Percentiles rank a stretch among this genome's conserved stretches.
These are phyloP conservation scores for Scaeva pyrastri DNA, from an alignment of 2,888 invertebrate genomes.

Conservation along the genomic window DNA sequence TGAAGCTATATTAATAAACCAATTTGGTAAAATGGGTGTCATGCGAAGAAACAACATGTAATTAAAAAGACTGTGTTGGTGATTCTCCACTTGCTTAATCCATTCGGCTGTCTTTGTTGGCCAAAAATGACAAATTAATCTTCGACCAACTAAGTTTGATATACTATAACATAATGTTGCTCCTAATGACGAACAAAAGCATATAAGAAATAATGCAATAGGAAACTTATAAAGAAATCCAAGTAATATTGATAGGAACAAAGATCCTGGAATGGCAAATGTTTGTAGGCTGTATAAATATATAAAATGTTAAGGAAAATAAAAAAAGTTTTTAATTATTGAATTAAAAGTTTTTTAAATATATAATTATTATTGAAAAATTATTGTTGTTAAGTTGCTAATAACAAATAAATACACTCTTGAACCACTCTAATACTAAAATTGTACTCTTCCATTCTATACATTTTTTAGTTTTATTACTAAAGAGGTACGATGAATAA, in stretches of 20 bases:
- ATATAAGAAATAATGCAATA: constrained; percentile 93
- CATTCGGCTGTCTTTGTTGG: constrained; percentile 94
- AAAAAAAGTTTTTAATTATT: too few relatives aligned
- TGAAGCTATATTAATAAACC: constrained; percentile 94
- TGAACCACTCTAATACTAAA: too few relatives aligned
- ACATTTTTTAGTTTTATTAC: too few relatives aligned
- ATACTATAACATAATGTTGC: constrained; percentile 97
- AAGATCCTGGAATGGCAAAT: constrained; percentile 99
- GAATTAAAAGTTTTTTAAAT: too few relatives aligned
- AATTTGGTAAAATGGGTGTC: constrained; percentile 99
- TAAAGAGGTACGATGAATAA: too few relatives aligned
- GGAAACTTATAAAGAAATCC: constrained; percentile 98
- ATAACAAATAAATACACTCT: too few relatives aligned
- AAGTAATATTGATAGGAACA: constrained; percentile 98
- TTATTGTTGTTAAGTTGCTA: too few relatives aligned
- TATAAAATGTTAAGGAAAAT: constrained; percentile 81
- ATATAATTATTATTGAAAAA: too few relatives aligned
- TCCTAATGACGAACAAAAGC: constrained; percentile 97
- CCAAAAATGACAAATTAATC: constrained; percentile 93
- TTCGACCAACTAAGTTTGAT: constrained; percentile 95
- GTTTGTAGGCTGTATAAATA: constrained; percentile 92
- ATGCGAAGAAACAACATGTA: constrained; percentile 98
- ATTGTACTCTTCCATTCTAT: too few relatives aligned
- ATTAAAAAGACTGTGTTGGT: constrained; percentile 94
- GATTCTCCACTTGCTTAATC: constrained; percentile 93